These are phyloP conservation scores for Ashinkailepas kermadecensis DNA, from an alignment of 2,888 invertebrate species.

Conservation along the genomic window DNA sequence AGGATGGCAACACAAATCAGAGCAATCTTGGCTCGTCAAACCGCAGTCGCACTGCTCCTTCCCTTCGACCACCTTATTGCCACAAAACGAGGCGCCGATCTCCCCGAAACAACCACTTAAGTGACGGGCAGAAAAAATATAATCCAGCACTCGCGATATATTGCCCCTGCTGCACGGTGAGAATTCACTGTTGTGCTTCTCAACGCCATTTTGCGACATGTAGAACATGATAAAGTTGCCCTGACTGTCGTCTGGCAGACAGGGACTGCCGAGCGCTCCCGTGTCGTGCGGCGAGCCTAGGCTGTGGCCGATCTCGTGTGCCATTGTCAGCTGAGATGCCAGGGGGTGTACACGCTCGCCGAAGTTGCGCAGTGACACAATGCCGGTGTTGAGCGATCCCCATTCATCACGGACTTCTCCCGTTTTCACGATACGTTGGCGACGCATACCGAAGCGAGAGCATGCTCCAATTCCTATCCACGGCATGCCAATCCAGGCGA, in stretches of 20 bases:
- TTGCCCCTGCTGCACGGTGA: neutral
- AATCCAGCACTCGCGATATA: constrained; percentile 2
- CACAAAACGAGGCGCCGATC: neutral
- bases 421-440: neutral
- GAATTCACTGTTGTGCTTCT: neutral
- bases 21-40: neutral
- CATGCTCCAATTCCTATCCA: neutral
- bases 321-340: constrained; percentile 3
- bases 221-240: constrained; percentile 18
- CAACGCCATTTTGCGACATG: neutral
- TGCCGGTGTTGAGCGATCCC: neutral
- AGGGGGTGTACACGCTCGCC: neutral
- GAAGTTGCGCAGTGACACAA: neutral
- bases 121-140: neutral
- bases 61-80: neutral
- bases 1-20: neutral
- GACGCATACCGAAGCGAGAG: neutral
- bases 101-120: neutral
- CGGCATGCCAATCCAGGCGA: neutral
- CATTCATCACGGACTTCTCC: too few species aligned
- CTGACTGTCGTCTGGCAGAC: neutral
- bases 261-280: neutral
- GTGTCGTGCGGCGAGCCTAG: neutral
- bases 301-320: constrained; percentile 16
- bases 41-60: constrained; percentile 10